Conservation (phyloP, 2,113 vertebrate genomes). For the Xenopus laevis region DNA sequence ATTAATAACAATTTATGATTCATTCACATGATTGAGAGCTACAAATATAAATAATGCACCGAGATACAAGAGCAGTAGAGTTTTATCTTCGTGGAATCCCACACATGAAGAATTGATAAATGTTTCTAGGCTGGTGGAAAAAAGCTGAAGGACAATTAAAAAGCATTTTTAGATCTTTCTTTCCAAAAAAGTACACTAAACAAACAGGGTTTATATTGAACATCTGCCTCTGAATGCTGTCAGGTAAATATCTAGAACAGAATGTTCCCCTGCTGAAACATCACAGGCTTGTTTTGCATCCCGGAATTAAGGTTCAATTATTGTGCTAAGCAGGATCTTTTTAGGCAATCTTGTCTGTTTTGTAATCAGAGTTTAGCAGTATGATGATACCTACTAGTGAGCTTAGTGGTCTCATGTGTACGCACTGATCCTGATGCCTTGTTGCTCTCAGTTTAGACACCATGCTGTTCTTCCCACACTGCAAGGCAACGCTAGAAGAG, state of each 20-base stretch:
- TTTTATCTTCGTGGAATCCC: slow-evolving; percentile 32
- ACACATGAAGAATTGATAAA: slow-evolving; percentile 42
- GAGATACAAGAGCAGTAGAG: slow-evolving; percentile 5
- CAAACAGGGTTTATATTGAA: slow-evolving; percentile 37
- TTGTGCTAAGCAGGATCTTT: slow-evolving; percentile 39
- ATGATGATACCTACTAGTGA: neutral
- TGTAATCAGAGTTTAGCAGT: neutral
- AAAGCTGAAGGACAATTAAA: slow-evolving; percentile 39
- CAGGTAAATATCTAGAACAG: slow-evolving; percentile 5
- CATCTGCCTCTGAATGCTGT: slow-evolving; percentile 18
- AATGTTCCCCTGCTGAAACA: slow-evolving; percentile 25
- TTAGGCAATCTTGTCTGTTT: slow-evolving; percentile 22
- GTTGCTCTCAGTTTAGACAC: neutral
- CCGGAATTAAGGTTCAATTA: slow-evolving; percentile 24
- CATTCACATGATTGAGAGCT: too few species aligned
- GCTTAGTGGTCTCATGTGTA: neutral
- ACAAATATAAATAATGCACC: too few species aligned
- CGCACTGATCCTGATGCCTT: slow-evolving; percentile 5
- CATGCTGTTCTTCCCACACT: neutral
- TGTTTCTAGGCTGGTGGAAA: slow-evolving; percentile 20
- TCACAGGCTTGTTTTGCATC: slow-evolving; percentile 3
- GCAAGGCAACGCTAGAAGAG: neutral
- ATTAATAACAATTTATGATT: too few species aligned
- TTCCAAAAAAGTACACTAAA: slow-evolving; percentile 20
- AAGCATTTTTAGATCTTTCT: slow-evolving; percentile 37